Evolutionary conservation across 2,888 invertebrate species (phyloP).

Genomic region (Capitulum mitella): DNA sequence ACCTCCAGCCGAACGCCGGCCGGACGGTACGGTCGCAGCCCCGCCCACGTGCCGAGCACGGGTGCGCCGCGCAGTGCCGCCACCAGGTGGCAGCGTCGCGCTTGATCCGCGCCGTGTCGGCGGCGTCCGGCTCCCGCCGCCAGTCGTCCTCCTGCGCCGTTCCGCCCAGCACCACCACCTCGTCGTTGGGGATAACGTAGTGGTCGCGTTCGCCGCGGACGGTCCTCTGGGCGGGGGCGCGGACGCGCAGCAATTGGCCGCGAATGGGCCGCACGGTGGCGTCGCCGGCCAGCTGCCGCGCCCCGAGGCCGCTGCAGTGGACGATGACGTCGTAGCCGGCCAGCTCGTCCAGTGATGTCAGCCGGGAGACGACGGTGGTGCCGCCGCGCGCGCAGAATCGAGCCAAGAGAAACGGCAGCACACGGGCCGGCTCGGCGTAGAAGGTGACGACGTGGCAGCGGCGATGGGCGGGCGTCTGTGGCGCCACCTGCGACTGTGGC

Average conservation of each 20-base stretch:
- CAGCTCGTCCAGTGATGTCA: neutral
- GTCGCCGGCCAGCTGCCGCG: constrained; percentile 58
- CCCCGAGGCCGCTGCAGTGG: constrained; percentile 69
- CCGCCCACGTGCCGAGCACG: constrained; percentile 64
- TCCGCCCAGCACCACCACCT: constrained; percentile 72
- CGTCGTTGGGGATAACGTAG: constrained; percentile 45
- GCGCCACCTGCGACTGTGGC: neutral
- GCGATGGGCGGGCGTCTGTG: too few species aligned
- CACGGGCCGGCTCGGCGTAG: neutral
- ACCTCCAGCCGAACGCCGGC: constrained; percentile 44
- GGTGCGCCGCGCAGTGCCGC: constrained; percentile 46
- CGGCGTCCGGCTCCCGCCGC: constrained; percentile 56
- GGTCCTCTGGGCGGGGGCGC: neutral
- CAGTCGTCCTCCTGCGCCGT: constrained; percentile 73
- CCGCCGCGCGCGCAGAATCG: neutral
- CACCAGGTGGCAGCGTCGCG: too few species aligned
- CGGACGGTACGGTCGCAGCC: constrained; percentile 70
- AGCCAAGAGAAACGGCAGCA: neutral
- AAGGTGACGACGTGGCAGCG: neutral
- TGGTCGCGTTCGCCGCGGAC: neutral
- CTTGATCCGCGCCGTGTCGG: constrained; percentile 48
- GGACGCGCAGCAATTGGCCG: constrained; percentile 63
- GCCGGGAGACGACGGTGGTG: neutral
- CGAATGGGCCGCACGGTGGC: constrained; percentile 56
- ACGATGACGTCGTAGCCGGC: constrained; percentile 54